phyloP scores from a whole-genome alignment of 2,797 vertebrate species.

The Trematomus bernacchii region DNA sequence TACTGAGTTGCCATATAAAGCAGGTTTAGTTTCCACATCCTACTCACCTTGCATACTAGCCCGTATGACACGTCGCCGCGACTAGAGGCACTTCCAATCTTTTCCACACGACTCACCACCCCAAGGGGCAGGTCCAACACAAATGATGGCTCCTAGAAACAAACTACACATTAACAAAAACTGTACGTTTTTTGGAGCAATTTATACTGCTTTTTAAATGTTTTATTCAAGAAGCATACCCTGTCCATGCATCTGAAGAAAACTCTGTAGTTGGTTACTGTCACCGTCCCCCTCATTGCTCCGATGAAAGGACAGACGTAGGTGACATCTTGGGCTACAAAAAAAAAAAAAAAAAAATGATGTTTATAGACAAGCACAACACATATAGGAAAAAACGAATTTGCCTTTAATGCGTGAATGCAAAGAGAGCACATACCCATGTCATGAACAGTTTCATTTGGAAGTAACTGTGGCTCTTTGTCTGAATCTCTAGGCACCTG shows the following conservation, averaged over 20 bases:
- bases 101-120: constrained; percentile 96
- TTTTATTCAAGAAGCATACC: constrained; percentile 75
- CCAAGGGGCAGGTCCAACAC: constrained; percentile 95
- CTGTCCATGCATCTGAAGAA: constrained; percentile 96
- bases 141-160: constrained; percentile 91
- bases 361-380: not conserved
- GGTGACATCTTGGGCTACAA: constrained; percentile 93
- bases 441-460: constrained; percentile 93
- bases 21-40: constrained; percentile 10
- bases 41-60: constrained; percentile 94
- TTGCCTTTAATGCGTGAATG: not conserved
- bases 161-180: constrained; percentile 18
- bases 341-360: not conserved
- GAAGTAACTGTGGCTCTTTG: constrained; percentile 93
- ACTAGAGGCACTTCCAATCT: constrained; percentile 91
- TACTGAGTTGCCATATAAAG: not conserved
- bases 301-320: constrained; percentile 98
- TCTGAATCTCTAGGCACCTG: constrained; percentile 88
- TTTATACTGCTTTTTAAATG: not conserved
- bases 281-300: constrained; percentile 92
- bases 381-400: not conserved
- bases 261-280: constrained; percentile 96
- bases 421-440: constrained; percentile 69
- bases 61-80: constrained; percentile 94
- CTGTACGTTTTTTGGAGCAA: not conserved